A percentile compares a stretch with the other conserved stretches of the same genome.
These are phyloP conservation scores for Eulemur coronatus DNA, from an alignment of 2,797 vertebrate genomes.

Conservation along the genomic window DNA sequence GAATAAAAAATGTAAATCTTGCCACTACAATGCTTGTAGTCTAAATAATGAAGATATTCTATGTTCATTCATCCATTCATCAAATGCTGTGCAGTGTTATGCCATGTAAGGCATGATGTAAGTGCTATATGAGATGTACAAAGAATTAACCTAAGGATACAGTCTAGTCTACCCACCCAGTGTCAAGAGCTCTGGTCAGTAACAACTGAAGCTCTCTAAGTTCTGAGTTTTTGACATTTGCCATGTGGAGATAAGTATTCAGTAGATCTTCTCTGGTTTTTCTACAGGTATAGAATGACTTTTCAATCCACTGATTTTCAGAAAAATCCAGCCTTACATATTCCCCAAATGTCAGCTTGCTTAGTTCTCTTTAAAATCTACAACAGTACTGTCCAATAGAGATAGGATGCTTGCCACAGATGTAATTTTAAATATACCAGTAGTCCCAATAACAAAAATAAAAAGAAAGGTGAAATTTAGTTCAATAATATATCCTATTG, in stretches of 20 bases:
- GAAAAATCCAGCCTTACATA: neutral
- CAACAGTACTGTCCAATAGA: neutral
- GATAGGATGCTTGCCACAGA: neutral
- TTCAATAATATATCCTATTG: neutral
- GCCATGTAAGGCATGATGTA: neutral
- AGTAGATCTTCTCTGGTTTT: neutral
- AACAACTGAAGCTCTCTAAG: neutral
- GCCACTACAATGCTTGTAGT: neutral
- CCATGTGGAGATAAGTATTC: neutral
- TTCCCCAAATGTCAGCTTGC: neutral
- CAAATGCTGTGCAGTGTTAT: neutral
- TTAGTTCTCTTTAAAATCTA: neutral
- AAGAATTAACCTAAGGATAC: neutral
- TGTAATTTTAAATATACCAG: neutral
- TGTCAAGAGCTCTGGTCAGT: neutral
- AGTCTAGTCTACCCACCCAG: neutral
- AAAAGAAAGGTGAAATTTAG: constrained; percentile 28
- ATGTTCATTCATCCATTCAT: neutral
- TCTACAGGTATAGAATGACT: neutral
- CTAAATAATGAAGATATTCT: neutral
- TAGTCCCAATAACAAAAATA: neutral
- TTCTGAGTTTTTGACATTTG: neutral
- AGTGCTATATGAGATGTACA: neutral
- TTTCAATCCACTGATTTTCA: constrained; percentile 26
- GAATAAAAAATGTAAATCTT: neutral